A percentile compares a stretch with the other conserved stretches of the same genome.
Conservation (phyloP, 1,140 invertebrate species). For the Philopotamus ludificatus region DNA sequence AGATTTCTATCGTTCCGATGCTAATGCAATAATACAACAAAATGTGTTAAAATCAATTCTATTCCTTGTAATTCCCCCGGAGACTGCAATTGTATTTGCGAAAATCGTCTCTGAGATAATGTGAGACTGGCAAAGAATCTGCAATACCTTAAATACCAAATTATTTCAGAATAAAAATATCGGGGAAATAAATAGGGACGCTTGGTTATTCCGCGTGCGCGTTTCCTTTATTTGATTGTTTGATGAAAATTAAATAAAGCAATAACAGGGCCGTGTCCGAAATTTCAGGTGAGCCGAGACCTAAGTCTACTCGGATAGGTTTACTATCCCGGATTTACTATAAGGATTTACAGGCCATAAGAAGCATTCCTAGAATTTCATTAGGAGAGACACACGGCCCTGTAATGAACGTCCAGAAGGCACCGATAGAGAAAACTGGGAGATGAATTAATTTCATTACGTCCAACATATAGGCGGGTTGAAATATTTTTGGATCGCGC, state of each 20-base stretch:
- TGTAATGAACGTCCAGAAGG: not conserved
- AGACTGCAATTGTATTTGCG: no score
- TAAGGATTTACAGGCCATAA: constrained; percentile 5
- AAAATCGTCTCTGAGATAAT: no score
- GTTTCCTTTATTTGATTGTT: no score
- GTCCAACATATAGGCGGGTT: not conserved
- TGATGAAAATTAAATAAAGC: no score
- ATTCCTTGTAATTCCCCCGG: no score
- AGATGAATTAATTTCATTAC: constrained; percentile 9
- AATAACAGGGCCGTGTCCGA: not conserved
- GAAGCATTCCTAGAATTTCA: constrained; percentile 10
- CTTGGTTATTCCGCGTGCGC: no score
- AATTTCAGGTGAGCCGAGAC: not conserved
- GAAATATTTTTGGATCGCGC: not conserved
- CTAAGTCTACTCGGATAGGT: constrained; percentile 6
- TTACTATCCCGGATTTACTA: constrained; percentile 3
- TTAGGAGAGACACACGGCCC: not conserved
- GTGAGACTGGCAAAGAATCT: no score
- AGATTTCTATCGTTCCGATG: not conserved
- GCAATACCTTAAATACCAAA: no score
- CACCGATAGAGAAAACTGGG: not conserved
- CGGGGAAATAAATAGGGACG: no score
- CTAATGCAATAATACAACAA: not conserved
- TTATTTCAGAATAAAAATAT: no score
- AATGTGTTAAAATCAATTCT: no score